phyloP scores from a whole-genome alignment of 2,797 vertebrate species.

The Danio jaintianensis region DNA sequence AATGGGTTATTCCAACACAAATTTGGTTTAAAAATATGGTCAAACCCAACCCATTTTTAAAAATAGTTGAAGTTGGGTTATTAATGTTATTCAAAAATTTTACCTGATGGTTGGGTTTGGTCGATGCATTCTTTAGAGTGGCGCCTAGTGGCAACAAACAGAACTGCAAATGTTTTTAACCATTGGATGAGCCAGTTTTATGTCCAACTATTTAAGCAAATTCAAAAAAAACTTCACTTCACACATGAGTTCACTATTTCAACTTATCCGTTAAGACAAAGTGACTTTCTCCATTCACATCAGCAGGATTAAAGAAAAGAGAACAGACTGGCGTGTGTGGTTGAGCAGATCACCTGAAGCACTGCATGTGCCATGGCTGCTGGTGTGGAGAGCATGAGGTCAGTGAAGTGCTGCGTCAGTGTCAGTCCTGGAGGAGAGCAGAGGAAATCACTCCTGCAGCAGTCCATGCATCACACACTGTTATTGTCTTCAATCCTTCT shows the following conservation, averaged over 20 bases:
- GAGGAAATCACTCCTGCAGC: slow-evolving; percentile 49
- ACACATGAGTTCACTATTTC: not conserved
- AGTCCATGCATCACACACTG: slow-evolving; percentile 56
- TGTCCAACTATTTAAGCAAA: not conserved
- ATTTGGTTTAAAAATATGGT: too few species aligned
- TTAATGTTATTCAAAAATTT: too few species aligned
- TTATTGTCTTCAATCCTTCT: slow-evolving; percentile 54
- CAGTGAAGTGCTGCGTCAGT: slow-evolving; percentile 12
- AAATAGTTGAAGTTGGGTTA: too few species aligned
- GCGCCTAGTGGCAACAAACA: not conserved
- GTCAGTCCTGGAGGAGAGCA: slow-evolving; percentile 27
- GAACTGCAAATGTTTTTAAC: not conserved
- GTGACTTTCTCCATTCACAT: not conserved
- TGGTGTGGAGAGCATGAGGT: slow-evolving; percentile 13
- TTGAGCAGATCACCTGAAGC: not conserved
- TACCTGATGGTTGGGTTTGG: too few species aligned
- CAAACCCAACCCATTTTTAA: too few species aligned
- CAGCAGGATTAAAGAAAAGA: not conserved
- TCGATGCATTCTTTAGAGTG: too few species aligned
- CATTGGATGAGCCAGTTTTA: not conserved
- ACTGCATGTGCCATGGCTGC: not conserved
- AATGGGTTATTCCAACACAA: too few species aligned
- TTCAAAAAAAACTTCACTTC: not conserved
- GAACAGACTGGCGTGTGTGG: not conserved
- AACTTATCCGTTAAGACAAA: not conserved